These are phyloP conservation scores for Conger conger DNA, from an alignment of 2,113 vertebrate species.

Conservation along the genomic window DNA sequence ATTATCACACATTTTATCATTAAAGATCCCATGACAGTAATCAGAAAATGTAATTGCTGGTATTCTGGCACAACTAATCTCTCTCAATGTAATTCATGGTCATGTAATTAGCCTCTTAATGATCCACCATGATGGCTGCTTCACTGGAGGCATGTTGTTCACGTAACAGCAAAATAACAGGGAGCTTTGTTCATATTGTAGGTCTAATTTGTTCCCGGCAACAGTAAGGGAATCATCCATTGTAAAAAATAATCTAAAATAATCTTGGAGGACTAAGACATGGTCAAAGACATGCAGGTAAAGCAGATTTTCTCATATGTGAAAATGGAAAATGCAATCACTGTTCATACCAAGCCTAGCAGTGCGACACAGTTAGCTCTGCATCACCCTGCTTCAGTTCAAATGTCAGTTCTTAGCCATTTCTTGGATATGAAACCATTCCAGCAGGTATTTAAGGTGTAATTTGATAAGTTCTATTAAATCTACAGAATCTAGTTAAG, in stretches of 20 bases:
- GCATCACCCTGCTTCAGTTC: neutral
- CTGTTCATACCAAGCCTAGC: neutral
- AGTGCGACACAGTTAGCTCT: neutral
- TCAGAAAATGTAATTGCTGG: neutral
- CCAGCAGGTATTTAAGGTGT: neutral
- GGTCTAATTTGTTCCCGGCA: too few relatives aligned
- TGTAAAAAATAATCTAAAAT: too few relatives aligned
- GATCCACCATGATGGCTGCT: neutral
- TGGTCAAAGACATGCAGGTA: neutral
- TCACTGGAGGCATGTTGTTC: too few relatives aligned
- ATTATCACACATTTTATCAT: neutral
- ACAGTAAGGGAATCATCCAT: too few relatives aligned
- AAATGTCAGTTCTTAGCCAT: neutral
- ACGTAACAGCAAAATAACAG: too few relatives aligned
- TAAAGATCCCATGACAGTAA: neutral
- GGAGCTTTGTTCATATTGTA: too few relatives aligned
- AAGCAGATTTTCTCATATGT: neutral
- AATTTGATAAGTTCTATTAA: neutral
- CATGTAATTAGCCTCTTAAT: neutral
- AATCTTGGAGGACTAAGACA: neutral
- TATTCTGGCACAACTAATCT: too few relatives aligned
- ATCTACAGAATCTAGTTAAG: neutral
- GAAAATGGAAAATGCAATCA: neutral
- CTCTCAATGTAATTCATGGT: too few relatives aligned
- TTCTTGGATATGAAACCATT: neutral